Evolutionary conservation across 2,888 invertebrate genomes (phyloP).

Genomic region (Drosophila mercatorum): DNA sequence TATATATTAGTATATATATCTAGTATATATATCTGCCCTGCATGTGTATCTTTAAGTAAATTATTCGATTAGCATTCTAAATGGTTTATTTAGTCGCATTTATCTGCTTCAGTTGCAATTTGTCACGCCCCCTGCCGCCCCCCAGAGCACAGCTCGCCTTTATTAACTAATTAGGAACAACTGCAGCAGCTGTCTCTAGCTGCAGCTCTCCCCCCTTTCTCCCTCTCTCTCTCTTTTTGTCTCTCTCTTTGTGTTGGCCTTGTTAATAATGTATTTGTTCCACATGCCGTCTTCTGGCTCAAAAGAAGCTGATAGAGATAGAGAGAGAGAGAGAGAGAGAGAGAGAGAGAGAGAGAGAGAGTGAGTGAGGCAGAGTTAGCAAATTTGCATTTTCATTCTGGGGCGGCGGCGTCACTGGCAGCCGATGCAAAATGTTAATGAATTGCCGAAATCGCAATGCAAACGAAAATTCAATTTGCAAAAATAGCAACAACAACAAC

Average conservation of each 20-base stretch:
- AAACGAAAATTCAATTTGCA: conserved; percentile 73
- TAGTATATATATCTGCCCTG: no score
- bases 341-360: not conserved
- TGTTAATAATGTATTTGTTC: conserved; percentile 12
- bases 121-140: not conserved
- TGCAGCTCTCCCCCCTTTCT: no score
- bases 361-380: not conserved
- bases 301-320: not conserved
- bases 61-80: conserved; percentile 9
- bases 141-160: not conserved
- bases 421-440: conserved; percentile 62
- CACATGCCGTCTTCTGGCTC: conserved; percentile 27
- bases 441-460: conserved; percentile 73
- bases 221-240: not conserved
- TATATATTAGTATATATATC: not conserved
- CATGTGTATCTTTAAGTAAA: not conserved
- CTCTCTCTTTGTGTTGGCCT: conserved; percentile 20
- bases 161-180: conserved; percentile 35
- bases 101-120: conserved; percentile 6
- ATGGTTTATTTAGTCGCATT: conserved; percentile 8
- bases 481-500: conserved; percentile 58
- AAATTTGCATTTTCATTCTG: conserved; percentile 65
- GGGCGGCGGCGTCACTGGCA: conserved; percentile 29
- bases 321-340: not conserved
- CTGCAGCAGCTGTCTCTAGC: conserved; percentile 24